Percentiles rank a stretch among this genome's conserved stretches.
These are phyloP conservation scores for Drosophila kikkawai DNA, from an alignment of 1,140 invertebrate genomes.

Conservation along the genomic window DNA sequence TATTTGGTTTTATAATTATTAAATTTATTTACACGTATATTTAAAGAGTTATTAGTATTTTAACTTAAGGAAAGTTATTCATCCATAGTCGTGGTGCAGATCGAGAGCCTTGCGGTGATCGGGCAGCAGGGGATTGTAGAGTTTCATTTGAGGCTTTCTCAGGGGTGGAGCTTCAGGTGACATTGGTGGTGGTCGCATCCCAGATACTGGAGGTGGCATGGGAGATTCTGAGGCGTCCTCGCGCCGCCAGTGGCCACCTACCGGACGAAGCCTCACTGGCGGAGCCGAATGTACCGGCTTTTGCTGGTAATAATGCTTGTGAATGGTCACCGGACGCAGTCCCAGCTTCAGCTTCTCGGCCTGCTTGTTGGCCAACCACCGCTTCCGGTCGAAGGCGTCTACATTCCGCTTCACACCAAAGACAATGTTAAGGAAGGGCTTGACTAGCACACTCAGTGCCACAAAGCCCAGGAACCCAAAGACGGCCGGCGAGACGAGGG, in stretches of 20 bases:
- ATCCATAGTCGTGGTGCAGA: conserved; percentile 11
- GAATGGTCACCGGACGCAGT: conserved; percentile 73
- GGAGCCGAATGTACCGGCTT: conserved; percentile 56
- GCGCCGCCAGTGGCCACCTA: conserved; percentile 41
- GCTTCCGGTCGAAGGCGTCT: conserved; percentile 56
- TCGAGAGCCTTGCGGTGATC: conserved; percentile 28
- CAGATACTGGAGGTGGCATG: not conserved
- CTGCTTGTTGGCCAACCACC: conserved; percentile 54
- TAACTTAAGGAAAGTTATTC: not conserved
- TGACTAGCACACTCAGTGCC: conserved; percentile 71
- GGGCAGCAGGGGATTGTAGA: conserved; percentile 56
- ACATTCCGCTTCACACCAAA: conserved; percentile 75
- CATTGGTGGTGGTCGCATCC: not conserved
- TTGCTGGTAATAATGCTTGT: conserved; percentile 80
- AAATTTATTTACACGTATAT: not conserved
- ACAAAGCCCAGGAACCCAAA: conserved; percentile 79
- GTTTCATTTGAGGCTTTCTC: not conserved
- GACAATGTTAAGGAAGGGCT: conserved; percentile 71
- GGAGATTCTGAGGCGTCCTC: not conserved
- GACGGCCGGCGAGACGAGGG: conserved; percentile 71
- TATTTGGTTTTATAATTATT: not conserved
- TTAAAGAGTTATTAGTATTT: not conserved
- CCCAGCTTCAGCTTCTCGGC: conserved; percentile 60
- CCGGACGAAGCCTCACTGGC: conserved; percentile 45
- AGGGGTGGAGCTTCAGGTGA: not conserved